Base-by-base conservation (phyloP, 2,888 invertebrate genomes). In the Norana najaformis region DNA sequence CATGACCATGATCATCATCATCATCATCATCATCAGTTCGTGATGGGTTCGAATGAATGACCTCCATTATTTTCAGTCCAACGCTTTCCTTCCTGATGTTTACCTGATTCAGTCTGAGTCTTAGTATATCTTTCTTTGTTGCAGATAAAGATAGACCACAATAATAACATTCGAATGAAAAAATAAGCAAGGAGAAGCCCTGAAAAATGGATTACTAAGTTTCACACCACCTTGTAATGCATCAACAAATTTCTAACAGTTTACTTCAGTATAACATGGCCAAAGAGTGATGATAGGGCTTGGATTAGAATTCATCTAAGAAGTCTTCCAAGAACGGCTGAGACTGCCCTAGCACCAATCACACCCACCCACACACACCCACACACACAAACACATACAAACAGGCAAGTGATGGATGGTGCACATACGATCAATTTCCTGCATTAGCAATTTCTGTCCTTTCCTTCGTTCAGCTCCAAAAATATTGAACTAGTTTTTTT, bases 401-500 rank as follows among this genome's bases (percentile, higher is more conserved):
- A 69, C 69, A 69, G 11, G n/a, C 30, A 69, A 69, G n/a, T n/a
- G n/a, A n/a, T 69, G 69, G n/a, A n/a, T 69, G 69, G 53, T 6
- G 69, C 69, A 69, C n/a, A 69, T 69, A 69, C 0, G n/a, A 69
- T n/a, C 69, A 69, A n/a, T 69, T n/a, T 69, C 69, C 8, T 30
- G 69, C 69, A 69, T n/a, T n/a, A n/a, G 69, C 69, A 69, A 69
- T 69, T 69, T 69, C 69, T 69, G 69, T 69, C 69, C 69, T 69
- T 69, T n/a, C 69, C 30, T n/a, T 69, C 69, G 0, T 69, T 69
- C 69, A 69, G 30, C 69, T 69, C 69, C 30, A n/a, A 69, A n/a
- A 69, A 23, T 3, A 69, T 69, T 69, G 69, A 47, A 23, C 47
- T 23, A 23, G 23, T 18, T 53, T n/a, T 41, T n/a, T n/a, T 69